phyloP scores from a whole-genome alignment of 2,113 vertebrate genomes.

The Melanerpes formicivorus region DNA sequence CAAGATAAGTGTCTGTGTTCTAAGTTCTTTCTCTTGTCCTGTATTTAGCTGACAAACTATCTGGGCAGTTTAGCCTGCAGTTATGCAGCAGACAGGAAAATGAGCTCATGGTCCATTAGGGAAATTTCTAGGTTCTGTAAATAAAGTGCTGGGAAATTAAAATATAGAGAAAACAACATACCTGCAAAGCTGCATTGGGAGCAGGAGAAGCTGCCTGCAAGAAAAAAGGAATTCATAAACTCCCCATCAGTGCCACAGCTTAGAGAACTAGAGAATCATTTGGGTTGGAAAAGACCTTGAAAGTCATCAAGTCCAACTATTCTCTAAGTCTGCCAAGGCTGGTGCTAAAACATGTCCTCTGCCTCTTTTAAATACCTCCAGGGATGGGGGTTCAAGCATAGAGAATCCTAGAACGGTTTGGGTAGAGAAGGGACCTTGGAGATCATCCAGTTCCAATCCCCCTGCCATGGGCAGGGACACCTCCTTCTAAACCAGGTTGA shows the following conservation, averaged over 20 bases:
- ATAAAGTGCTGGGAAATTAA: not conserved
- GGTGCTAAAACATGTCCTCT: no score
- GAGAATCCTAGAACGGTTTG: no score
- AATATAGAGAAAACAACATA: not conserved
- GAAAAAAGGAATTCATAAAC: not conserved
- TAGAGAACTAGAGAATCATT: not conserved
- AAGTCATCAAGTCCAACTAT: no score
- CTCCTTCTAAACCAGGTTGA: no score
- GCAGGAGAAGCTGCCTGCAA: not conserved
- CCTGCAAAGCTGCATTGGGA: not conserved
- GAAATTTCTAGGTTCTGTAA: not conserved
- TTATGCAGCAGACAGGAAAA: not conserved
- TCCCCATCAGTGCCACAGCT: not conserved
- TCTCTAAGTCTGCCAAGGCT: not conserved
- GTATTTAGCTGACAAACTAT: not conserved
- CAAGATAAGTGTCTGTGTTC: not conserved
- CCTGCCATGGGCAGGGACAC: no score
- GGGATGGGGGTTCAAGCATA: no score
- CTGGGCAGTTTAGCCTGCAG: not conserved
- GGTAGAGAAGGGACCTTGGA: no score
- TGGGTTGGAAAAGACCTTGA: no score
- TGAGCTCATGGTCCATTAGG: not conserved
- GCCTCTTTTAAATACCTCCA: no score
- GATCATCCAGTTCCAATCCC: no score
- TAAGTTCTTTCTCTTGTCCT: not conserved